Percentiles rank a stretch among this genome's conserved stretches.
These are phyloP conservation scores for Spea bombifrons DNA, from an alignment of 2,113 vertebrate species.

Conservation along the genomic window DNA sequence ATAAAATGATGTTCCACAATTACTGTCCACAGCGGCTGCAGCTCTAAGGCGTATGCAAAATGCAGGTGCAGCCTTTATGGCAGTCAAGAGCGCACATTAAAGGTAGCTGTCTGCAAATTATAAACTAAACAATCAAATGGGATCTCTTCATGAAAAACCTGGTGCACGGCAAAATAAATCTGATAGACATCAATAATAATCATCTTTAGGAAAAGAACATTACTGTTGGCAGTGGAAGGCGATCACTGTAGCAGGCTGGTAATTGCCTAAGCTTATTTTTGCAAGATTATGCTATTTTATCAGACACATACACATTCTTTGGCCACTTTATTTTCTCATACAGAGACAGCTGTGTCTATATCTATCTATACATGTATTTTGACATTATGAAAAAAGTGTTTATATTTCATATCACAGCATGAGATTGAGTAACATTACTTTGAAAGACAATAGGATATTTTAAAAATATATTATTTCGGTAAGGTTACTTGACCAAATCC, in stretches of 20 bases:
- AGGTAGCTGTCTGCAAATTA: constrained; percentile 67
- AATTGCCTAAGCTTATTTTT: no score
- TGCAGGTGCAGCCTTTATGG: constrained; percentile 82
- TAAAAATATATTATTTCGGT: no score
- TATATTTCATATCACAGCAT: no score
- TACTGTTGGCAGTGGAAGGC: not conserved
- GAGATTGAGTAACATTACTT: no score
- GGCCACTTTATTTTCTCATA: no score
- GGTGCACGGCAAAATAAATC: constrained; percentile 1
- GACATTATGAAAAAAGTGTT: no score
- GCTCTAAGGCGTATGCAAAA: constrained; percentile 55
- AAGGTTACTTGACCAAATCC: no score
- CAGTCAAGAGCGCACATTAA: constrained; percentile 73
- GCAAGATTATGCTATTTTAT: no score
- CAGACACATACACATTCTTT: no score
- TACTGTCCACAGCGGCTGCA: constrained; percentile 67
- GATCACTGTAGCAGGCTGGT: not conserved
- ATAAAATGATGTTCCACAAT: constrained; percentile 78
- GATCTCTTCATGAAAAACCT: constrained; percentile 6
- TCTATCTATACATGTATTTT: no score
- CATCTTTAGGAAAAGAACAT: not conserved
- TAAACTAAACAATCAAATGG: constrained; percentile 27
- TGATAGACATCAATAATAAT: constrained; percentile 4
- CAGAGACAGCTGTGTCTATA: no score
- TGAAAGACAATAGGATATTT: no score